These are phyloP conservation scores for Herminia tarsipennalis DNA, from an alignment of 2,888 invertebrate species.

Conservation along the genomic window DNA sequence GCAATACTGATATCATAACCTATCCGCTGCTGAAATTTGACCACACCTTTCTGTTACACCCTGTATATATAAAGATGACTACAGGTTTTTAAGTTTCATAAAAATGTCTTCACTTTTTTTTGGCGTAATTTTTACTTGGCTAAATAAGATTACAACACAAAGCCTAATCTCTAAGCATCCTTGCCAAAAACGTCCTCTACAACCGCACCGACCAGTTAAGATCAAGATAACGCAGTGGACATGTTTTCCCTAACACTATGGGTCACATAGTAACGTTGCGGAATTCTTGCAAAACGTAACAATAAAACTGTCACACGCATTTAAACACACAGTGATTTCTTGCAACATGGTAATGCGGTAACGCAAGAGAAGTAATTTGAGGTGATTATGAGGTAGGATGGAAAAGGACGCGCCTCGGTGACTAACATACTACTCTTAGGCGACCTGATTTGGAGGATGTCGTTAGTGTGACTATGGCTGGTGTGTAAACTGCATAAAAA, in stretches of 20 bases:
- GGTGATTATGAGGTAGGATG: conserved; percentile 38
- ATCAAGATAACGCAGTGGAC: conserved; percentile 25
- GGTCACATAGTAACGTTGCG: conserved; percentile 25
- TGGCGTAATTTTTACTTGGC: too few species aligned
- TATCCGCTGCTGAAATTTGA: too few species aligned
- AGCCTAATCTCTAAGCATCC: not conserved
- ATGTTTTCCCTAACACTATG: conserved; percentile 30
- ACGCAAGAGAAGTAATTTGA: conserved; percentile 35
- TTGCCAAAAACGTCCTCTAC: conserved; percentile 14
- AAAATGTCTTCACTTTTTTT: too few species aligned
- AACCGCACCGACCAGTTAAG: conserved; percentile 22
- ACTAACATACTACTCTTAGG: conserved; percentile 26
- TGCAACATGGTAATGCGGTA: conserved; percentile 14
- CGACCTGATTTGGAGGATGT: conserved; percentile 32
- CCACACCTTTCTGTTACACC: too few species aligned
- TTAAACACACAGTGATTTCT: conserved; percentile 37
- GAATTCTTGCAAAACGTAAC: conserved; percentile 34
- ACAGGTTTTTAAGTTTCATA: too few species aligned
- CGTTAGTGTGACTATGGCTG: conserved; percentile 1
- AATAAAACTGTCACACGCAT: conserved; percentile 44
- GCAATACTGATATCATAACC: too few species aligned
- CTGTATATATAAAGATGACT: too few species aligned
- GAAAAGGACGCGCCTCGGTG: conserved; percentile 43
- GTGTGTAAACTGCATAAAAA: not conserved
- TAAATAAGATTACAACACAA: too few species aligned